phyloP scores from a whole-genome alignment of 2,888 invertebrate genomes.

The Brachypalpus laphriformis region DNA sequence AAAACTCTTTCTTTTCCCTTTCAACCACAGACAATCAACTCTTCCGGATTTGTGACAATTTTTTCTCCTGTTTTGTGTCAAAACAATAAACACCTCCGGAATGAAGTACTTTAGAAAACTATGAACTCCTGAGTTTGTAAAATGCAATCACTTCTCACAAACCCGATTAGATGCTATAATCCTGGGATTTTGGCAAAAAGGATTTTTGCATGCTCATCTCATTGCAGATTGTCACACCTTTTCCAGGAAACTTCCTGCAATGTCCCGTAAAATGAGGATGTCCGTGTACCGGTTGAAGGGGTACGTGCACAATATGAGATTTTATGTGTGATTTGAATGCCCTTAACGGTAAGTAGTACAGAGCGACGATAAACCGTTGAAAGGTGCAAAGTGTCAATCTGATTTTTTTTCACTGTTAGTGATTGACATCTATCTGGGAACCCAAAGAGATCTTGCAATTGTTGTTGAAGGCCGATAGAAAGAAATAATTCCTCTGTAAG shows the following conservation, averaged over 20 bases:
- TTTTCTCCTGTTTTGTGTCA: constrained; percentile 48
- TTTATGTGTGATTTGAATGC: constrained; percentile 40
- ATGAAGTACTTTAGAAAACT: constrained; percentile 32
- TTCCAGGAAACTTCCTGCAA: constrained; percentile 55
- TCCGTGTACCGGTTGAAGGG: constrained; percentile 44
- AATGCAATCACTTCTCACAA: constrained; percentile 65
- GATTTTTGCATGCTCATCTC: constrained; percentile 68
- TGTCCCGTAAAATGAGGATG: constrained; percentile 52
- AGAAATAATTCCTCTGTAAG: not conserved
- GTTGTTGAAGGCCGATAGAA: constrained; percentile 13
- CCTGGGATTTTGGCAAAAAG: constrained; percentile 54
- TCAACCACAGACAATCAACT: constrained; percentile 54
- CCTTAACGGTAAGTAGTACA: constrained; percentile 54
- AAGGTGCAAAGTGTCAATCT: constrained; percentile 69
- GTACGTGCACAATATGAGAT: constrained; percentile 15
- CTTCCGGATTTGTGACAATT: constrained; percentile 68
- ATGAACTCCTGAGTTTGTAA: constrained; percentile 18
- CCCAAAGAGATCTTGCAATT: constrained; percentile 14
- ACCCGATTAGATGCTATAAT: constrained; percentile 72
- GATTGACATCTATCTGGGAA: constrained; percentile 69
- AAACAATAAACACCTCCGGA: constrained; percentile 61
- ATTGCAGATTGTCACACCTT: constrained; percentile 71
- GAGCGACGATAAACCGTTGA: constrained; percentile 65
- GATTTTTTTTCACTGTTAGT: constrained; percentile 24
- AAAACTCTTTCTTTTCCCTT: constrained; percentile 27